Conservation (phyloP, 64 coral and sea anemone species). For the Montipora foliosa region DNA sequence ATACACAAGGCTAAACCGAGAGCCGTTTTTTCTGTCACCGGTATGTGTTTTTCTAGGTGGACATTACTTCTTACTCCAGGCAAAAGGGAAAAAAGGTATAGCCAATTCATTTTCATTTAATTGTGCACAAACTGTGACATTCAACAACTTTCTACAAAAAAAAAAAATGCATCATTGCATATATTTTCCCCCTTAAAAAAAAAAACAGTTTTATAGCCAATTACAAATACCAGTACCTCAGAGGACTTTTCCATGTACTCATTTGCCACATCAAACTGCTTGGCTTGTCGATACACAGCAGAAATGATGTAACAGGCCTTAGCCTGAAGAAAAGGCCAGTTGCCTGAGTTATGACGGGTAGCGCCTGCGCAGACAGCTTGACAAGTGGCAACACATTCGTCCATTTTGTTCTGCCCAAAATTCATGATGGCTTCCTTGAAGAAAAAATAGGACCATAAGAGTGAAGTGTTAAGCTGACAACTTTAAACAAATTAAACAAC, state of each 20-base stretch:
- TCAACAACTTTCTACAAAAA: too few species aligned
- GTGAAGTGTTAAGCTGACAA: neutral
- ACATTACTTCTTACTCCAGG: too few species aligned
- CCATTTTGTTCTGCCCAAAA: conserved; percentile 53
- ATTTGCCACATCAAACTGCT: conserved; percentile 12
- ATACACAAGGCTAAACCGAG: too few species aligned
- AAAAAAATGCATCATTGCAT: too few species aligned
- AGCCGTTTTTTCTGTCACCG: too few species aligned
- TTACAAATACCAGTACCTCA: conserved; percentile 22
- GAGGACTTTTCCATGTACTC: conserved; percentile 57
- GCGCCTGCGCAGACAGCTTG: neutral
- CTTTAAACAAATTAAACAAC: too few species aligned
- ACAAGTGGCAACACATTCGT: neutral
- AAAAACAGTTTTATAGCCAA: too few species aligned
- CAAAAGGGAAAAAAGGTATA: too few species aligned
- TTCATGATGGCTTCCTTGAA: conserved; percentile 53
- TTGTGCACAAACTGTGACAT: too few species aligned
- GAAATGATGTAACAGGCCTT: conserved; percentile 69
- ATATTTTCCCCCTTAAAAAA: too few species aligned
- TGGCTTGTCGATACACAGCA: conserved; percentile 43
- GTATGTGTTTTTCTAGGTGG: too few species aligned
- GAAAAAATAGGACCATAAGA: neutral
- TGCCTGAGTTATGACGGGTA: neutral
- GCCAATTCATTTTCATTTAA: too few species aligned
- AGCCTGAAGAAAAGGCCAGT: conserved; percentile 34